These are phyloP conservation scores for Equus przewalskii DNA, from an alignment of 2,113 vertebrate species.

Conservation along the genomic window DNA sequence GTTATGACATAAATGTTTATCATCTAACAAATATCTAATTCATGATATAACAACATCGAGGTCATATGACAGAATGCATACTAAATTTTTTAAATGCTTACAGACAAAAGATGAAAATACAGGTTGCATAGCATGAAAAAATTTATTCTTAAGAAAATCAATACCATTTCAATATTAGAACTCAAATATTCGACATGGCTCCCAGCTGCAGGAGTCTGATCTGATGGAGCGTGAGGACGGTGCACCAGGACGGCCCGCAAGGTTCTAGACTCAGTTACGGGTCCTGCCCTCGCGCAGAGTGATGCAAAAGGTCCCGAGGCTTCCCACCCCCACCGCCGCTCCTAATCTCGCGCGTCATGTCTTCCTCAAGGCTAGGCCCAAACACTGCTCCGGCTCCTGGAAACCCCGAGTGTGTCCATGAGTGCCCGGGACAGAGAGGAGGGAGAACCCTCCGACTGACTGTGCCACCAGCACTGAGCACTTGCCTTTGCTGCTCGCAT, in stretches of 20 bases:
- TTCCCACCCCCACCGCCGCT: rapidly evolving
- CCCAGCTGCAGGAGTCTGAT: neutral
- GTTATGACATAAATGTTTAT: neutral
- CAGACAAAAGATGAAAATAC: neutral
- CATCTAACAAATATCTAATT: neutral
- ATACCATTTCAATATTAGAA: neutral
- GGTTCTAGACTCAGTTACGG: neutral
- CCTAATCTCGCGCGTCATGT: rapidly evolving
- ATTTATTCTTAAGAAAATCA: rapidly evolving
- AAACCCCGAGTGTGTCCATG: rapidly evolving
- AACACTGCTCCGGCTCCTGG: rapidly evolving
- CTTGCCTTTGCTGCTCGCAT: constrained; percentile 97
- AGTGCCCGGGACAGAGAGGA: neutral
- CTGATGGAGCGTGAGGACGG: rapidly evolving
- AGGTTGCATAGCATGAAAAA: neutral
- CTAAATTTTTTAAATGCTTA: neutral
- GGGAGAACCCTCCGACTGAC: rapidly evolving
- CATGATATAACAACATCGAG: rapidly evolving
- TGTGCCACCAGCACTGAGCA: constrained; percentile 56
- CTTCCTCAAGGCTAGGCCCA: neutral
- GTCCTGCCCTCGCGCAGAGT: neutral
- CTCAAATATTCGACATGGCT: rapidly evolving
- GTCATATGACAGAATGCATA: rapidly evolving
- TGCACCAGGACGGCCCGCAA: rapidly evolving
- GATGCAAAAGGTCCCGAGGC: rapidly evolving